Base-by-base conservation (phyloP, 1,140 invertebrate species). In the Trichogramma pretiosum region DNA sequence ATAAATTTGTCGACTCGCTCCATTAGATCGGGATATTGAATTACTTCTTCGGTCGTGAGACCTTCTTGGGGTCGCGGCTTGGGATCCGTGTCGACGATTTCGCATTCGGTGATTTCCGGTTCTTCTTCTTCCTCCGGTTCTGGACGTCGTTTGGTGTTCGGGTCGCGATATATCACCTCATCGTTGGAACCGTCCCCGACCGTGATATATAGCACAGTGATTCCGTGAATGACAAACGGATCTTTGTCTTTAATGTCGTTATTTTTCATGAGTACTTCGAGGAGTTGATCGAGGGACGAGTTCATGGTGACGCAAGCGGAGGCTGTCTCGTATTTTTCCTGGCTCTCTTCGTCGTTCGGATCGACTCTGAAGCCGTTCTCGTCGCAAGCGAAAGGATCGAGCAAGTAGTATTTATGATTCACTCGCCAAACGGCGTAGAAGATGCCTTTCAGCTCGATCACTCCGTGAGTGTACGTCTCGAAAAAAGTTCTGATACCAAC, bases 351-450 rank as follows among this genome's bases (percentile, higher is more conserved):
- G 23, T 62, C 55, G 0, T 18, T 45, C 0, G 42, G 23, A 30
- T 59, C 39, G 1, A 66, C 41, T 5, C 67, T 49, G 19, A 64
- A 66, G 0, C 68, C 70, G 10, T 63, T 58, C 0, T 52, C 37
- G 30, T 72, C 63, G 30, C 68, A 72, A 0, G 60, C 59, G 19
- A 65, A 67, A 1, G 67, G 67, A 49, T 72, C 67, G 4, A 71
- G 44, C 19, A 64, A 61, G 10, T 68, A 71, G 16, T 61, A 72
- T 10, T 61, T 67, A 0, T 58, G 46, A 5, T 56, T 53, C 13
- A 64, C 59, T 21, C 59, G 67, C 70, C 70, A 72, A 14, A 72
- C 54, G 1, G 67, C 61, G 22, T 67, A 71, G 33, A 56, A 68
- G 1, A 38, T 48, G 4, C 63, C 64, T 8, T 68, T 67, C 0